phyloP scores from a whole-genome alignment of 2,797 vertebrate species.

The Petrocephalus schoutedeni region DNA sequence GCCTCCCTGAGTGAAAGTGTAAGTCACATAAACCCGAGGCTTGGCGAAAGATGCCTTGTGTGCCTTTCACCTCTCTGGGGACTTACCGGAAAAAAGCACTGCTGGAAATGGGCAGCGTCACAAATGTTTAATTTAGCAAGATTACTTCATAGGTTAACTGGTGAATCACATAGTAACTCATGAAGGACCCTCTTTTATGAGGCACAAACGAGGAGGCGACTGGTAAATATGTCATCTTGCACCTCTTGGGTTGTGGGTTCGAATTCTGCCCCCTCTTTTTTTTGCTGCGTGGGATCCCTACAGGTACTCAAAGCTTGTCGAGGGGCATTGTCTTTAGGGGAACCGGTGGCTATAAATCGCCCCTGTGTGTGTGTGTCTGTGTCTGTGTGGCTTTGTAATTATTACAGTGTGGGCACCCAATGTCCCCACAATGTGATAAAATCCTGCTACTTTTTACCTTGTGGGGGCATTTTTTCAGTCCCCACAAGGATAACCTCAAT shows the following conservation, averaged over 20 bases:
- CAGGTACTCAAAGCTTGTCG: not conserved
- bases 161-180: not conserved
- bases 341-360: not conserved
- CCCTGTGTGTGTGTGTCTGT: not conserved
- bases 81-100: not conserved
- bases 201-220: not conserved
- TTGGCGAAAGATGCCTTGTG: not conserved
- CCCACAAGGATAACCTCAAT: no score
- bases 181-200: not conserved
- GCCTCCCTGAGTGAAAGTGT: not conserved
- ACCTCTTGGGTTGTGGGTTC: not conserved
- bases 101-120: not conserved
- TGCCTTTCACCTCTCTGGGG: not conserved
- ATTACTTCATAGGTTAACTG: conserved; percentile 22
- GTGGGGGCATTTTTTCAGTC: no score
- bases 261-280: not conserved
- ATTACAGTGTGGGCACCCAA: no score
- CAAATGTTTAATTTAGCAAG: not conserved
- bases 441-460: no score
- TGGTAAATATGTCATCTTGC: not conserved
- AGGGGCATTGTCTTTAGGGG: not conserved
- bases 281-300: not conserved
- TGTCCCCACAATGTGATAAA: no score
- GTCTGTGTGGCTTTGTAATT: not conserved
- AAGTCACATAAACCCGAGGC: not conserved